A percentile compares a stretch with the other conserved stretches of the same genome.
Conservation (phyloP, 2,888 invertebrate genomes). For the Graphium colonna region DNA sequence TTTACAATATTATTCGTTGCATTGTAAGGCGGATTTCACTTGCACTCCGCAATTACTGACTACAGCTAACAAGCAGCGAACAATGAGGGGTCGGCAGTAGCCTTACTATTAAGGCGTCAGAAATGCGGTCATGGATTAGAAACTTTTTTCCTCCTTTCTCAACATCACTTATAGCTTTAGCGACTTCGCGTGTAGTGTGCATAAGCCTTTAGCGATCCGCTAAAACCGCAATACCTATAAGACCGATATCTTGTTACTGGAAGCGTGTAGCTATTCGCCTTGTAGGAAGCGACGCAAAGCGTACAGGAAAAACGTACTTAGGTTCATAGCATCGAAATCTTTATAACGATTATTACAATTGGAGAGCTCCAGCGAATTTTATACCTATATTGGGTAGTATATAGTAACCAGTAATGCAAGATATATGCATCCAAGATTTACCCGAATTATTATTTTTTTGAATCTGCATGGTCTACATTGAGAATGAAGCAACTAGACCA, state of each 20-base stretch:
- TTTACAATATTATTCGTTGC: slow-evolving; percentile 18
- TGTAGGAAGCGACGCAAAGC: too few species aligned
- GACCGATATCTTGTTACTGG: slow-evolving; percentile 49
- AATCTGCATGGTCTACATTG: too few species aligned
- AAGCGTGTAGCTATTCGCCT: slow-evolving; percentile 42
- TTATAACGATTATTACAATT: too few species aligned
- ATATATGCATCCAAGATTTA: too few species aligned
- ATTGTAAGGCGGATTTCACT: slow-evolving; percentile 56
- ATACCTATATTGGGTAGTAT: too few species aligned
- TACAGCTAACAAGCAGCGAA: slow-evolving; percentile 51
- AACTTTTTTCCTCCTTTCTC: slow-evolving; percentile 55
- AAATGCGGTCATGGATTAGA: slow-evolving; percentile 42
- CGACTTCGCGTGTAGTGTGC: slow-evolving; percentile 13
- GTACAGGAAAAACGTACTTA: too few species aligned
- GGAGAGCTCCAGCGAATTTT: too few species aligned
- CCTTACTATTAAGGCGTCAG: slow-evolving; percentile 58
- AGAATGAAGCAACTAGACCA: too few species aligned
- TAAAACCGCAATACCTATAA: slow-evolving; percentile 61
- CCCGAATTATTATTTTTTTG: too few species aligned
- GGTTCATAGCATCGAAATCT: too few species aligned
- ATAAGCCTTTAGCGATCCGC: slow-evolving; percentile 44
- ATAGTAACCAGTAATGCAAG: too few species aligned
- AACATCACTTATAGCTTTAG: slow-evolving; percentile 36
- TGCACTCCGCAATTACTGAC: slow-evolving; percentile 56
- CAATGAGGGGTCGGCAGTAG: slow-evolving; percentile 69